Evolutionary conservation across 2,797 vertebrate species (phyloP).

Genomic region (Leptatherina wallacei): DNA sequence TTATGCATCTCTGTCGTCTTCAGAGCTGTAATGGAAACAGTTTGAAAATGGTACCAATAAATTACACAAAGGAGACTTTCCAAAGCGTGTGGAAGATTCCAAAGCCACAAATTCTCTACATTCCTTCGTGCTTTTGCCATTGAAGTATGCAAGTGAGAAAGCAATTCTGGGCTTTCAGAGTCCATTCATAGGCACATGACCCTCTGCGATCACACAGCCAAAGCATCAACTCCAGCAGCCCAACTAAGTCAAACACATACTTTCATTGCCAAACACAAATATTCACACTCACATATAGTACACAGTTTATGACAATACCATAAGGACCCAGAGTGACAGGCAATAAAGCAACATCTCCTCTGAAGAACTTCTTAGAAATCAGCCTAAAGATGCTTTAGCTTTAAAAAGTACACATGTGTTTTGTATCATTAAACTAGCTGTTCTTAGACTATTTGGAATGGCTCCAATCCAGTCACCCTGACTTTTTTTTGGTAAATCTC

Average conservation of each 20-base stretch:
- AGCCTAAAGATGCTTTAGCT: constrained; percentile 8
- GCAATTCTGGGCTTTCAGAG: constrained; percentile 31
- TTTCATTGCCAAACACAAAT: constrained; percentile 65
- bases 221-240: constrained; percentile 25
- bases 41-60: constrained; percentile 16
- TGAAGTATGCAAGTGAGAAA: constrained; percentile 39
- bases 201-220: constrained; percentile 41
- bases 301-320: constrained; percentile 45
- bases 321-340: constrained; percentile 30
- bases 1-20: constrained; percentile 9
- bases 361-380: constrained; percentile 3
- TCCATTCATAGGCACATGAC: constrained; percentile 52
- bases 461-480: background rate
- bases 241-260: constrained; percentile 65
- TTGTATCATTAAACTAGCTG: background rate
- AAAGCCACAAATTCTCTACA: constrained; percentile 53
- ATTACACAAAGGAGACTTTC: constrained; percentile 26
- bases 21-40: constrained; percentile 1
- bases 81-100: constrained; percentile 42
- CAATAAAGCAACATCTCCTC: constrained; percentile 26
- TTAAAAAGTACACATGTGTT: background rate
- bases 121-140: constrained; percentile 55
- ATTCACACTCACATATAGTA: constrained; percentile 47
- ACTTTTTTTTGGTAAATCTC: background rate
- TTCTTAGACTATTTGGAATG: background rate